Evolutionary conservation across 2,113 vertebrate genomes (phyloP), one percentile per base, ranked within the genome.

Genomic region (Forbesichthys papilliferus): DNA sequence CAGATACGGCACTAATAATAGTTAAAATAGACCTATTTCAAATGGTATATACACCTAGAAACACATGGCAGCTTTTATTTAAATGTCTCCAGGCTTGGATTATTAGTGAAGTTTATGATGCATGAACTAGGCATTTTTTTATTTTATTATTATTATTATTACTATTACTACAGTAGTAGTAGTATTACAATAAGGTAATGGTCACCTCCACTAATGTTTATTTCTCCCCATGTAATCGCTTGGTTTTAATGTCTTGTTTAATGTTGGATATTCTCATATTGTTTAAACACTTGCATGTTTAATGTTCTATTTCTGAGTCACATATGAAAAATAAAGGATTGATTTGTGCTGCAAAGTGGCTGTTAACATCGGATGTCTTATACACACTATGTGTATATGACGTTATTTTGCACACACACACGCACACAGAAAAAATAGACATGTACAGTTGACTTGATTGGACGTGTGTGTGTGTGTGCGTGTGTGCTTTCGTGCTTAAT

Each of bases 401-500:
- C 36, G 10, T 66, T 14, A 0, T 7, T 57, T 18, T 55, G 60
- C 13, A 14, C 3, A 18, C n/a, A 54, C 52, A 54, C 13, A 16
- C 12, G 7, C 52, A 16, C 52, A 54, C 52, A 54, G 34, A 77
- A 53, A 61, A 72, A n/a, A 58, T 54, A 64, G 16, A 59, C 49
- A 46, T 42, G 36, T 42, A 42, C 36, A 42, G 36, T 42, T 42
- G 36, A 42, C 46, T 34, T 46, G 12, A 46, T 33, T 61, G 33
- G 42, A 36, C 7, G 12, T 52, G 48, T 36, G 46, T 48, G 13
- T 53, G 11, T 47, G 11, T 69, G 60, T 51, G 62, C 51, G 61
- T 61, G 33, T 33, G 49, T 58, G 59, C 59, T 20, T 11, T 61
- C 70, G 16, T 64, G 52, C 74, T 71, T 79, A 75, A 80, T 64